Conservation (phyloP, 2,113 vertebrate species). For the Mus musculus region GRCm39 chr1:125720501-125721000, state of each 20-base stretch:
- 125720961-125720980: slow-evolving; percentile 38
- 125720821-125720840: neutral
- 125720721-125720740: too few relatives aligned
- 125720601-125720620: neutral
- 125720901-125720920: slow-evolving; percentile 43
- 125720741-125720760: neutral
- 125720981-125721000: neutral
- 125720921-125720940: neutral
- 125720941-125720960: neutral
- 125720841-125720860: slow-evolving; percentile 50
- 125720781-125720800: neutral
- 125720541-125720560: neutral
- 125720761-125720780: too few relatives aligned
- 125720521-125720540: too few relatives aligned
- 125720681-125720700: too few relatives aligned
- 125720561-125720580: too few relatives aligned
- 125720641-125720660: neutral
- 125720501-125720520: neutral
- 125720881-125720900: neutral
- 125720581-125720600: neutral
- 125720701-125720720: neutral
- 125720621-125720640: too few relatives aligned
- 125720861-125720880: slow-evolving; percentile 36
- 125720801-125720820: slow-evolving; percentile 9
- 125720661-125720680: neutral